phyloP scores from a whole-genome alignment of 2,797 vertebrate species.

The Corythornis leucogaster region DNA sequence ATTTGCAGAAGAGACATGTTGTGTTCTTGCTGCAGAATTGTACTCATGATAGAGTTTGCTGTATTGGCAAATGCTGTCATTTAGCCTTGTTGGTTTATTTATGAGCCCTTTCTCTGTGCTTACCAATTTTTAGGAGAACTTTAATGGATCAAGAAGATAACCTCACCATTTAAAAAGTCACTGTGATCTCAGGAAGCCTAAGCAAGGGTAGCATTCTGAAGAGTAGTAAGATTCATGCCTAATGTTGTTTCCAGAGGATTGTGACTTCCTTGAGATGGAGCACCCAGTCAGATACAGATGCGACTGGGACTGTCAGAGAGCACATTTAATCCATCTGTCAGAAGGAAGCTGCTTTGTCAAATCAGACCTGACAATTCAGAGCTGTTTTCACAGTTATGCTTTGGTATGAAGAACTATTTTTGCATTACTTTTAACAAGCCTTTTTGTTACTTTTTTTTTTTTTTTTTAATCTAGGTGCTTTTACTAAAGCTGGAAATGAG shows the following conservation, averaged over 20 bases:
- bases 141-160: background rate
- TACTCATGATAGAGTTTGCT: background rate
- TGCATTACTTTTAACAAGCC: background rate
- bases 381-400: background rate
- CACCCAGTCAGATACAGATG: background rate
- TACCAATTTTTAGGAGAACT: background rate
- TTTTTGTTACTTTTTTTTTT: background rate
- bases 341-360: conserved; percentile 20
- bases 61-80: background rate
- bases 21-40: background rate
- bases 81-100: background rate
- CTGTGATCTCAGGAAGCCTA: background rate
- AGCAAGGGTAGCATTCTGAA: background rate
- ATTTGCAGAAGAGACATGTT: background rate
- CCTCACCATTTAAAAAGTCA: background rate
- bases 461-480: background rate
- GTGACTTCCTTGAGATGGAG: background rate
- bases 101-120: background rate
- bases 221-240: background rate
- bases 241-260: background rate
- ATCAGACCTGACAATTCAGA: background rate
- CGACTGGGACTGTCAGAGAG: background rate
- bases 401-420: background rate
- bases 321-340: background rate
- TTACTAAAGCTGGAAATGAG: background rate